Evolutionary conservation across 2,888 invertebrate genomes (phyloP), one percentile per base, ranked within the genome.

Genomic region (Digitonthophagus gazella): DNA sequence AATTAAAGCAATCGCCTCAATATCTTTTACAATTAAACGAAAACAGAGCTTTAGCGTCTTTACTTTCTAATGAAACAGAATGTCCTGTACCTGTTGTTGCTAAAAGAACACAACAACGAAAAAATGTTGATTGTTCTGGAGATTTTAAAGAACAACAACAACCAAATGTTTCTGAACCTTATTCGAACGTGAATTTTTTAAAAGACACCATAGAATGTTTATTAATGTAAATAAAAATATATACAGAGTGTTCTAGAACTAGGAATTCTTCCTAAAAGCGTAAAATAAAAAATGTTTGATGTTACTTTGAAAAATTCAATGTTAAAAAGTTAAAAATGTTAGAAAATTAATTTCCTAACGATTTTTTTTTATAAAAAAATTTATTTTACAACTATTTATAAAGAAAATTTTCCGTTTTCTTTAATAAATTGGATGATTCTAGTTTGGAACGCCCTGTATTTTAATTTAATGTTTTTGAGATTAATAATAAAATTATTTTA

Each of bases 1-100:
- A 82, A 73, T 72, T 84, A 28, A 77, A 76, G 72, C 76, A 75
- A 69, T 72, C 71, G 15, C 82, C 82, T 2, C 71, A 76, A 54
- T 69, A 74, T 14, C 74, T 75, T 19, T 71, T 80, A 58, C 64
- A 71, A 11, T 70, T 74, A 56, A 72, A 75, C 20, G 67, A 76
- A 19, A 69, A 69, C 15, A 73, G 74, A 67, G 70, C 73, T 66
- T 20, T 69, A 19, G 61, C 71, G 65, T 15, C 58, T 64, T 67
- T 75, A 3, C 15, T 15, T 15, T 22, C 67, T 3, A 61, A 28
- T 8, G 19, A 65, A 14, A 54, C 14, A 14, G 16, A 58, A 28
- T 15, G 44, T 56, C n/a, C 56, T 11, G 22, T 18, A 66, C 18
- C 15, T 8, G 19, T 4, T 15, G 6, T 58, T 8, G 58, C 16